Conservation (phyloP, 2,113 vertebrate species). For the Morone saxatilis region DNA sequence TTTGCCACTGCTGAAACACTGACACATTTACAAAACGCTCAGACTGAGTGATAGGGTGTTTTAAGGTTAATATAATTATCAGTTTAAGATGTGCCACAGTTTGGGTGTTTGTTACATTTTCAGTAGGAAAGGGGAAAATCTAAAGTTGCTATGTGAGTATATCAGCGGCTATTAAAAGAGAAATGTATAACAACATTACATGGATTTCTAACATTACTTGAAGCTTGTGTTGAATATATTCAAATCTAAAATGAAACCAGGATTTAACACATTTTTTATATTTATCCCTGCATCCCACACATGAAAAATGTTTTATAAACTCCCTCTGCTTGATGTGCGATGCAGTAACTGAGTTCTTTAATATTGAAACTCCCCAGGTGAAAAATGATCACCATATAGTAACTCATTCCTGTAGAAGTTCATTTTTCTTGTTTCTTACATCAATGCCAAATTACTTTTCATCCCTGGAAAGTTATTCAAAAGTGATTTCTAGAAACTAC, state of each 20-base stretch:
- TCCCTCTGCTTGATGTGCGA: not conserved
- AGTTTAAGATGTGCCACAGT: not conserved
- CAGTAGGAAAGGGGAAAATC: not conserved
- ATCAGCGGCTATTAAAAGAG: not conserved
- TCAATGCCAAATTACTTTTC: not conserved
- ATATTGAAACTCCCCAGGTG: not conserved
- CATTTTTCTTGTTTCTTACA: not conserved
- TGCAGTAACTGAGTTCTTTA: not conserved
- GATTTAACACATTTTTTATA: not conserved
- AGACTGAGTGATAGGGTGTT: not conserved
- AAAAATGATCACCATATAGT: not conserved
- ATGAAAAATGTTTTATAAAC: not conserved
- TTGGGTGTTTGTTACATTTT: not conserved
- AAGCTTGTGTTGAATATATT: slow-evolving; percentile 4
- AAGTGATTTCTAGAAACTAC: not conserved
- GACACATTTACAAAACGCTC: slow-evolving; percentile 37
- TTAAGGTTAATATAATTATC: slow-evolving; percentile 33
- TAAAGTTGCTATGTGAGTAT: not conserved
- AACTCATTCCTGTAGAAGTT: not conserved
- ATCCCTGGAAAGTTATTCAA: not conserved
- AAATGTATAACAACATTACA: not conserved
- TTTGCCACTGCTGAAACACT: slow-evolving; percentile 22
- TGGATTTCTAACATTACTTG: not conserved
- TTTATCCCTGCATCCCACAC: not conserved
- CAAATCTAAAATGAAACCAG: not conserved